Evolutionary conservation across 2,797 vertebrate genomes (phyloP), one percentile per base, ranked within the genome.

Genomic region (Podarcis lilfordi): DNA sequence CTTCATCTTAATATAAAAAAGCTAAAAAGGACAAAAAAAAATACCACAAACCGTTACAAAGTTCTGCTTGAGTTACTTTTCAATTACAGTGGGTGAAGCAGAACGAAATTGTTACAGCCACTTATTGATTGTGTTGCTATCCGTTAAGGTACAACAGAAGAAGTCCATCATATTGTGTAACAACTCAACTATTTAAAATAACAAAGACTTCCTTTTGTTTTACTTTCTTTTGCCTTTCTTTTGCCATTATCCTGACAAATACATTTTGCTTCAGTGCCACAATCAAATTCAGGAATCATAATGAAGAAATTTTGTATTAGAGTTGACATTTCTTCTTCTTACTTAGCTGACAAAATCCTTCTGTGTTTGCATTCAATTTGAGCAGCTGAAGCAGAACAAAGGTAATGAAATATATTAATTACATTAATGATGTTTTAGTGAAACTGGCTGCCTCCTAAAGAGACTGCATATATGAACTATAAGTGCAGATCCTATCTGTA

Each of bases 21-120:
- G 71, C 90, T 71, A 69, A 37, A 87, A 82, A 84, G 89, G 77
- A 82, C 90, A 3, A 91, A 94, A 95, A 96, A 89, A 95, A 91
- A 95, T 96, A 95, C 93, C 93, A 85, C 86, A 95, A 94, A 88
- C 81, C 87, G 91, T 93, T 96, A 91, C 94, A 95, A 96, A 96
- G 96, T 98, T 98, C 98, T 98, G 96, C 97, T 97, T 98, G 97
- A 97, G 96, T 98, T 98, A 97, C 96, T 98, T 98, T 98, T 98
- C 97, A 98, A 98, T 98, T 98, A 98, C 95, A 95, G 96, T 97
- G 97, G 96, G 96, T 95, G 97, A 97, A 98, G 97, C 96, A 97
- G 98, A 98, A 98, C 97, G 91, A 96, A 98, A 98, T 97, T 98
- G 97, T 97, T 98, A 97, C 97, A 97, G 97, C 97, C 97, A 97